These are phyloP conservation scores for Noctua pronuba DNA, from an alignment of 2,888 invertebrate genomes.

Conservation along the genomic window DNA sequence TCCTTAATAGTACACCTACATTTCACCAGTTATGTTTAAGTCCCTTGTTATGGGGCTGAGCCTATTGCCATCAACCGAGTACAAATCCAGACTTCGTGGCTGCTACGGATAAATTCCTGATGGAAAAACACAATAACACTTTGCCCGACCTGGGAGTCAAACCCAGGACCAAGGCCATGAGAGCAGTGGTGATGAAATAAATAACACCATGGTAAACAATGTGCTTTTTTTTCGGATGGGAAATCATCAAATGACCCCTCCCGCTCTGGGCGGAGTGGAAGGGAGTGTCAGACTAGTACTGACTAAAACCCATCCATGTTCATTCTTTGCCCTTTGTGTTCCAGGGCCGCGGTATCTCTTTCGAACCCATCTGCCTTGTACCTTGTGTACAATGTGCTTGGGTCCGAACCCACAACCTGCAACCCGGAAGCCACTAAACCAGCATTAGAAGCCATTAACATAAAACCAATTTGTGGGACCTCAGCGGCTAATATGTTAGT, in stretches of 20 bases:
- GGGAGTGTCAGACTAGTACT: too few relatives aligned
- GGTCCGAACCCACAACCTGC: not conserved
- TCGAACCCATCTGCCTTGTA: too few relatives aligned
- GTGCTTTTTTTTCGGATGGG: too few relatives aligned
- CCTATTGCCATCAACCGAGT: not conserved
- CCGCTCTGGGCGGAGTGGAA: too few relatives aligned
- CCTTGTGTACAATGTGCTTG: too few relatives aligned
- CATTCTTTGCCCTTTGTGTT: too few relatives aligned
- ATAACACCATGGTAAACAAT: not conserved
- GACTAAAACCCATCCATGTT: too few relatives aligned
- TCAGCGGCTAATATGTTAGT: conserved; percentile 63
- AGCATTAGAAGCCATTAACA: conserved; percentile 22
- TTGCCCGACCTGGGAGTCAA: not conserved
- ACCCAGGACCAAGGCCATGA: not conserved
- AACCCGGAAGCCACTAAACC: not conserved
- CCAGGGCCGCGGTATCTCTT: too few relatives aligned
- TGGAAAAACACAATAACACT: not conserved
- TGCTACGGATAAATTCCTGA: not conserved
- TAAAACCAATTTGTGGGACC: conserved; percentile 42
- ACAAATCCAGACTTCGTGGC: not conserved
- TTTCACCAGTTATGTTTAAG: not conserved
- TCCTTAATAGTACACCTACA: not conserved
- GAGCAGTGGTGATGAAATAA: not conserved
- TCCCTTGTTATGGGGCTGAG: too few relatives aligned
- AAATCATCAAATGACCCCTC: too few relatives aligned